Evolutionary conservation across 2,797 vertebrate species (phyloP).

Genomic region (Acomys russatus): DNA sequence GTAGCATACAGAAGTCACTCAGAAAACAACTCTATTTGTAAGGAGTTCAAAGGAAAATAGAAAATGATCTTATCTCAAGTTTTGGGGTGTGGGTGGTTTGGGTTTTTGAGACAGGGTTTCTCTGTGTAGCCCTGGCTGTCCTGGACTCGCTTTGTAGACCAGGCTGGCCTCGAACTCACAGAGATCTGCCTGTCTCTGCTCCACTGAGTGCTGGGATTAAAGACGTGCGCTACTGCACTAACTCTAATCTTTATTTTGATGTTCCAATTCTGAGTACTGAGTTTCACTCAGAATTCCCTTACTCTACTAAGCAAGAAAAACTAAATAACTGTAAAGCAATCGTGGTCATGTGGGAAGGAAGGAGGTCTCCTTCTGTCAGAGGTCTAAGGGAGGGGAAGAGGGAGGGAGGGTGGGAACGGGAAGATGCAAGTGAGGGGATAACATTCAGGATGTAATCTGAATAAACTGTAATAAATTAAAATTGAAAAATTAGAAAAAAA

Average conservation of each 20-base stretch:
- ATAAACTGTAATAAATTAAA: too few species aligned
- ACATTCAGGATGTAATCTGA: too few species aligned
- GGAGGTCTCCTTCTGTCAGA: too few species aligned
- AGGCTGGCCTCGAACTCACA: neutral
- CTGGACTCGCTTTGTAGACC: neutral
- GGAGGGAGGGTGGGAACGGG: too few species aligned
- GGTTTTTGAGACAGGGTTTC: neutral
- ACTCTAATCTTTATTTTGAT: conserved; percentile 14
- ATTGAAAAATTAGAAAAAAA: neutral
- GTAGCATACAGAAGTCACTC: neutral
- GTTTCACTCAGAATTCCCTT: neutral
- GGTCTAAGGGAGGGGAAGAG: too few species aligned
- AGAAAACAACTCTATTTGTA: conserved; percentile 27
- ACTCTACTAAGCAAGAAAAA: neutral
- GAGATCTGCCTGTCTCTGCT: neutral
- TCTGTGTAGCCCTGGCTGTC: neutral
- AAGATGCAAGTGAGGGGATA: too few species aligned
- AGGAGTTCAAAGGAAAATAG: conserved; percentile 41
- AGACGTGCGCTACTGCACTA: too few species aligned
- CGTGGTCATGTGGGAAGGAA: too few species aligned
- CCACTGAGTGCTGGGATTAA: neutral
- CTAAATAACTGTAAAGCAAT: neutral
- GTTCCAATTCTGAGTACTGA: conserved; percentile 1
- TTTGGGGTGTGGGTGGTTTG: neutral
- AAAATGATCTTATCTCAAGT: neutral